Base-by-base conservation (phyloP, 2,113 vertebrate species). In the Heptranchias perlo region DNA sequence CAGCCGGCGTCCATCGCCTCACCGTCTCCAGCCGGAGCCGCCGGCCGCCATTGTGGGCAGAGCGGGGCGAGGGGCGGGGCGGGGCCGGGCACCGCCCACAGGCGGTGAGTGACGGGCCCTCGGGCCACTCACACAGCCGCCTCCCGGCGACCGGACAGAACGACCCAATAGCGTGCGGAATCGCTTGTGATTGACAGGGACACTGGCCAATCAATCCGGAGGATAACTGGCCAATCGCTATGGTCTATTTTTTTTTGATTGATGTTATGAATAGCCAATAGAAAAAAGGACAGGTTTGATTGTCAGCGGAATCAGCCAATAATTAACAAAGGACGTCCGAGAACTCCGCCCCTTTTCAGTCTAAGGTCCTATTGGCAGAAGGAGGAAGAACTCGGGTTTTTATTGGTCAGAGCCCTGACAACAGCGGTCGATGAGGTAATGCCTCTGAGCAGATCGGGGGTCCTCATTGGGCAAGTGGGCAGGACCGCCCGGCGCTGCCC, bases 241-340 rank as follows among this genome's bases (percentile, higher is more conserved):
- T 10, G 31, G 10, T 21, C 64, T 18, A 23, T 16, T 16, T 1
- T 13, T 6, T 0, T 13, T 76, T 64, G 69, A 76, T n/a, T n/a
- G 69, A 76, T 13, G 35, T 4, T 11, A 0, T 0, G 10, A 0
- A 11, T 4, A 4, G 3, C 76, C n/a, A 78, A 78, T 39, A 78
- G 13, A 1, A 18, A 3, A 39, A 0, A 3, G 35, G 2, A 0
- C 0, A 0, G 0, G 16, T 39, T 2, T 39, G 76, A 39, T 2
- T 78, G 76, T 39, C 14, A 16, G n/a, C 0, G 0, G 35, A 11
- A 4, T 0, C 0, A 14, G 13, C 76, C 76, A 39, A 78, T 78
- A 35, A 4, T 3, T 16, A n/a, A 16, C 13, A 4, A 16, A 54
- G 54, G 7, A 11, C 3, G 4, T 13, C 11, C 2, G 7, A 2